A percentile compares a stretch with the other conserved stretches of the same genome.
phyloP scores from a whole-genome alignment of 2,113 vertebrate species.

The Periophthalmodon schlosseri region DNA sequence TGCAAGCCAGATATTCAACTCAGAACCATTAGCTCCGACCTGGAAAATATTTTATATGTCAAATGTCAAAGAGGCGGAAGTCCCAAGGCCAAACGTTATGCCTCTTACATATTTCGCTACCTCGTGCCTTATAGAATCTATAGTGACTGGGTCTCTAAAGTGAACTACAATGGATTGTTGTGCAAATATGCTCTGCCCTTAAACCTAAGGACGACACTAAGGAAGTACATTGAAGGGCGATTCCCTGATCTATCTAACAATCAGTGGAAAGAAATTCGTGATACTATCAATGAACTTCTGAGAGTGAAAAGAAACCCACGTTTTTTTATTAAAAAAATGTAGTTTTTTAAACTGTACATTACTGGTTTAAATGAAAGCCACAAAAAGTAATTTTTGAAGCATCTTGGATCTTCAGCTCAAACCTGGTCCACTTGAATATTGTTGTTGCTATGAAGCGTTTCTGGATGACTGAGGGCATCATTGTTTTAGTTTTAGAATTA shows the following conservation, averaged over 20 bases:
- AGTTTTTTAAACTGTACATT: too few relatives aligned
- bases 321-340: conserved; percentile 46
- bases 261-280: conserved; percentile 68
- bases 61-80: conserved; percentile 56
- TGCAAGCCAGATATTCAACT: conserved; percentile 67
- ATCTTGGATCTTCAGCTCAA: too few relatives aligned
- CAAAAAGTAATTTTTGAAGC: too few relatives aligned
- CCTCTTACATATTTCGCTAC: conserved; percentile 72
- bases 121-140: conserved; percentile 67
- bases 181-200: conserved; percentile 66
- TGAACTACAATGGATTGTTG: conserved; percentile 69
- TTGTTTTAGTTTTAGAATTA: too few relatives aligned
- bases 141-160: conserved; percentile 67
- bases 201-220: conserved; percentile 65
- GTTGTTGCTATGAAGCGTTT: too few relatives aligned
- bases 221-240: conserved; percentile 61
- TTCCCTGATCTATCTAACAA: conserved; percentile 57
- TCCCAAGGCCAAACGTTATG: conserved; percentile 64
- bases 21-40: conserved; percentile 53
- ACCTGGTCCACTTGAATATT: too few relatives aligned
- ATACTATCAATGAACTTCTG: conserved; percentile 69
- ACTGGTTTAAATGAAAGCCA: neutral
- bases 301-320: conserved; percentile 64
- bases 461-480: neutral
- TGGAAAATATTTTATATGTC: conserved; percentile 65